These are phyloP conservation scores for Serripes groenlandicus DNA, from an alignment of 2,888 invertebrate species.

Conservation along the genomic window DNA sequence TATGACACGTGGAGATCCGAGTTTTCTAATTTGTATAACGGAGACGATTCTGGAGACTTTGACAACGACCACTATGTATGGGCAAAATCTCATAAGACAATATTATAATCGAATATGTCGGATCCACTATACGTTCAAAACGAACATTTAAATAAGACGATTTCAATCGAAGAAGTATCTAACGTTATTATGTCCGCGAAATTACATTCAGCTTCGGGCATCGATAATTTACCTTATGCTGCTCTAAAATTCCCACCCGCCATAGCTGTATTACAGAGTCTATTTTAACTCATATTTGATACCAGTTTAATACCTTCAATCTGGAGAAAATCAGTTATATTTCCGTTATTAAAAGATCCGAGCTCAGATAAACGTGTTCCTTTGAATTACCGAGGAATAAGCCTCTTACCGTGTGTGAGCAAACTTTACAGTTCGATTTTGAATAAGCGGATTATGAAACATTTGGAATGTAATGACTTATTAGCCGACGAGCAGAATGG, in stretches of 20 bases:
- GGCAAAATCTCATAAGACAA: conserved; percentile 35
- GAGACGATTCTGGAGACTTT: conserved; percentile 11
- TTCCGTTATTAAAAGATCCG: conserved; percentile 18
- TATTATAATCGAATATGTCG: conserved; percentile 27
- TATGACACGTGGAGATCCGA: conserved; percentile 36
- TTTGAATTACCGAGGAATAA: conserved; percentile 23
- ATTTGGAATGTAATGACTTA: too few relatives aligned
- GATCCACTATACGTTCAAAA: conserved; percentile 25
- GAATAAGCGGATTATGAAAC: conserved; percentile 28
- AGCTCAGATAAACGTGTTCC: conserved; percentile 15
- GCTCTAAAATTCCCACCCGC: conserved; percentile 27
- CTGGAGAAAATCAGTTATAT: conserved; percentile 31
- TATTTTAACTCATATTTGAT: too few relatives aligned
- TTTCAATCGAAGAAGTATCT: conserved; percentile 30
- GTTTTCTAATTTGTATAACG: conserved; percentile 41
- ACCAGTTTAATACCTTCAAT: too few relatives aligned
- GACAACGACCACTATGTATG: conserved; percentile 24
- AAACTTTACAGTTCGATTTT: conserved; percentile 48
- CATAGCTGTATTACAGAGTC: too few relatives aligned
- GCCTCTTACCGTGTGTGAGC: conserved; percentile 37
- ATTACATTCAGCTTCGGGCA: conserved; percentile 15
- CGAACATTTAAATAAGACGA: conserved; percentile 17
- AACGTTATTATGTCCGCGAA: conserved; percentile 16
- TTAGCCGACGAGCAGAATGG: too few relatives aligned
- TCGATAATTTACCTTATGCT: conserved; percentile 30